phyloP scores from a whole-genome alignment of 2,797 vertebrate genomes.

The Sebastes glaucus region DNA sequence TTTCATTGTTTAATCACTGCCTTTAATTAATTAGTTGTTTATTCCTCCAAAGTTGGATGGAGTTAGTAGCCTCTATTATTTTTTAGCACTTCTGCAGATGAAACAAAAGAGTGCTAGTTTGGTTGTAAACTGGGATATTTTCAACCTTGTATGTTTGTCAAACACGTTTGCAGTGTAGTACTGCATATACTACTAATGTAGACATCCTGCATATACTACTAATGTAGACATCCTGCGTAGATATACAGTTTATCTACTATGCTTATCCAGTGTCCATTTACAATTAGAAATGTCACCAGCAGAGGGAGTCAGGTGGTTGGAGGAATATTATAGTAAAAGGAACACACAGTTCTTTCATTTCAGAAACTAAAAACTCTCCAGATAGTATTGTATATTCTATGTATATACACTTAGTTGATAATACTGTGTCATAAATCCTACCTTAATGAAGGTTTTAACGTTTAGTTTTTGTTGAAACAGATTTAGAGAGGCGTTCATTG shows the following conservation, averaged over 20 bases:
- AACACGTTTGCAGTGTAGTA: background rate
- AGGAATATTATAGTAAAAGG: background rate
- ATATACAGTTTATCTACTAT: background rate
- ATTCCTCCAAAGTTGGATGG: background rate
- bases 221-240: background rate
- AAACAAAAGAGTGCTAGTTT: background rate
- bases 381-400: background rate
- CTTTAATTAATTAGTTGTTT: background rate
- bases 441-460: background rate
- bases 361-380: background rate
- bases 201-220: background rate
- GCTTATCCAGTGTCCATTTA: background rate
- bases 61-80: background rate
- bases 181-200: background rate
- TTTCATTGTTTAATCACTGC: background rate
- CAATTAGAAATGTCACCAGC: constrained; percentile 21
- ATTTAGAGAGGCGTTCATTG: background rate
- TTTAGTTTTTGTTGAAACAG: background rate
- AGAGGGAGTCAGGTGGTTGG: constrained; percentile 26
- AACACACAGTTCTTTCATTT: background rate
- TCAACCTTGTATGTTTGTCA: background rate
- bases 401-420: background rate
- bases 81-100: background rate
- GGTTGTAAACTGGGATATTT: background rate
- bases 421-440: background rate